Percentiles rank a stretch among this genome's conserved stretches.
phyloP scores from a whole-genome alignment of 2,113 vertebrate genomes.

The Herpetotheres cachinnans region DNA sequence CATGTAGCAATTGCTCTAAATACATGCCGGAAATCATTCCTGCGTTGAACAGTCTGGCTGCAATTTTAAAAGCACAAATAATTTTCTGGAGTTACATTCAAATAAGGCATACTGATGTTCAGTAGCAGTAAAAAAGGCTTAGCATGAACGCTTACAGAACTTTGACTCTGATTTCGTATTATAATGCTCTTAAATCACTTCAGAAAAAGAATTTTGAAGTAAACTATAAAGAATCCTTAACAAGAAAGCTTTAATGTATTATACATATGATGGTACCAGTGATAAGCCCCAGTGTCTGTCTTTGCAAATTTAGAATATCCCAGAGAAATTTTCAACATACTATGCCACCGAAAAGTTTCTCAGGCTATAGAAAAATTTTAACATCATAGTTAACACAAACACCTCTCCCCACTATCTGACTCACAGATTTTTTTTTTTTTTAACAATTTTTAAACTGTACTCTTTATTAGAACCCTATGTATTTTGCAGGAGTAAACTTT shows the following conservation, averaged over 20 bases:
- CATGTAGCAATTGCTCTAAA: background rate
- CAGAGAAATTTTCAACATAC: background rate
- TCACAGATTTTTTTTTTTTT: background rate
- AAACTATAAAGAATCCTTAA: conserved; percentile 8
- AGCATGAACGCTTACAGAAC: background rate
- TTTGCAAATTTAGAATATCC: background rate
- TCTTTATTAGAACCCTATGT: background rate
- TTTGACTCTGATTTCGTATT: conserved; percentile 8
- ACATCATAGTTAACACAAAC: background rate
- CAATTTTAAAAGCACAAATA: conserved; percentile 40
- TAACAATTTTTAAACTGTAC: background rate
- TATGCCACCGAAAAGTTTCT: background rate
- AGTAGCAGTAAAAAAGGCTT: background rate
- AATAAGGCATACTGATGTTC: conserved; percentile 7
- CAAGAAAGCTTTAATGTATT: conserved; percentile 20
- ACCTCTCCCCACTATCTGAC: background rate
- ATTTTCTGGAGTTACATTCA: conserved; percentile 4
- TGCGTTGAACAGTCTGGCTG: background rate
- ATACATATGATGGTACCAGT: background rate
- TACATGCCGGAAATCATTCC: background rate
- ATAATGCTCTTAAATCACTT: background rate
- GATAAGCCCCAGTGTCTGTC: background rate
- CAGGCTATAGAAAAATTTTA: background rate
- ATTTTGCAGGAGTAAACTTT: background rate
- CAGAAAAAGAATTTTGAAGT: background rate